Percentiles rank a stretch among this genome's conserved stretches.
These are phyloP conservation scores for Mesorhabditis spiculigera DNA, from an alignment of 2,888 invertebrate species.

Conservation along the genomic window DNA sequence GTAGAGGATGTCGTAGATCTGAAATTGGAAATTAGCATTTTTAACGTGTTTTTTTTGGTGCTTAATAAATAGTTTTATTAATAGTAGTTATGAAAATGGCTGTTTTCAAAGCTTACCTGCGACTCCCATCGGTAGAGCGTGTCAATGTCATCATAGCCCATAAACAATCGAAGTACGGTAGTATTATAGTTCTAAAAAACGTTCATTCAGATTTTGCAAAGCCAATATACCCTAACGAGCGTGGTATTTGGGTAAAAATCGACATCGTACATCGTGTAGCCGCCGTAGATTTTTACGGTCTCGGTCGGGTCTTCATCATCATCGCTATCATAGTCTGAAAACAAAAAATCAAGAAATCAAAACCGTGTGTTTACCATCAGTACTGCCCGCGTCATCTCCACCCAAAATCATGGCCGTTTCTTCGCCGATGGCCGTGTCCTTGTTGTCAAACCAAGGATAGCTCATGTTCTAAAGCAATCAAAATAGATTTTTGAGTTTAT, in stretches of 20 bases:
- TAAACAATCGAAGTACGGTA: neutral
- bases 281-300: neutral
- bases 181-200: neutral
- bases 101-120: too few species aligned
- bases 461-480: neutral
- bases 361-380: neutral
- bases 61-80: too few species aligned
- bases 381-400: neutral
- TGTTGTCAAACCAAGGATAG: slow-evolving; percentile 1
- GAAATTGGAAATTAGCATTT: too few species aligned
- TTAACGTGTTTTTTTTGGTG: too few species aligned
- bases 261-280: slow-evolving; percentile 4
- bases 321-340: neutral
- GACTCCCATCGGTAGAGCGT: neutral
- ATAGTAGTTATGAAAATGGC: too few species aligned
- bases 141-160: neutral
- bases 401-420: neutral
- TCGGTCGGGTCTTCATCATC: neutral
- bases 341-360: neutral
- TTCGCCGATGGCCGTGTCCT: neutral
- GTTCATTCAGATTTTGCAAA: neutral
- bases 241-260: neutral
- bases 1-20: neutral
- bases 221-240: neutral
- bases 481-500: neutral